A percentile compares a stretch with the other conserved stretches of the same genome.
phyloP scores from a whole-genome alignment of 2,113 vertebrate genomes.

The Indri indri region DNA sequence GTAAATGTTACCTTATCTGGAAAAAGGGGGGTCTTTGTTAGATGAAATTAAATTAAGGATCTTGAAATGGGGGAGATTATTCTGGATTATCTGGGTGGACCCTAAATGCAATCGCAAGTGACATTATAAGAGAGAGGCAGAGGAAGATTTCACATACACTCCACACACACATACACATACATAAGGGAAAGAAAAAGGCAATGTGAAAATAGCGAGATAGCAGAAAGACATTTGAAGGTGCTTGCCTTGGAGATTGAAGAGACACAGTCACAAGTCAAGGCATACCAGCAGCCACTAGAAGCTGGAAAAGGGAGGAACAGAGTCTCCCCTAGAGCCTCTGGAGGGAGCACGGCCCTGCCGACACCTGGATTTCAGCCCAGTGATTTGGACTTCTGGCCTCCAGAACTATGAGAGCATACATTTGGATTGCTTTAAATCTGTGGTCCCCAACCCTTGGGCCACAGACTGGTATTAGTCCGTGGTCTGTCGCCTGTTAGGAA shows the following conservation, averaged over 20 bases:
- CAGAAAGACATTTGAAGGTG: neutral
- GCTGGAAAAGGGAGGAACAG: neutral
- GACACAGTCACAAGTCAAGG: neutral
- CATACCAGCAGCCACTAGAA: neutral
- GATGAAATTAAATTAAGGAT: neutral
- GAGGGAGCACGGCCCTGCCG: neutral
- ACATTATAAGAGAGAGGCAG: neutral
- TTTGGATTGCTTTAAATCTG: neutral
- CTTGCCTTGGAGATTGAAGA: neutral
- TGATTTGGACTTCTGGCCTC: neutral
- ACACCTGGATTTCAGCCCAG: neutral
- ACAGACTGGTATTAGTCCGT: too few relatives aligned
- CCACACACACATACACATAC: neutral
- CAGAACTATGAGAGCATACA: neutral
- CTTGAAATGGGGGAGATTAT: neutral
- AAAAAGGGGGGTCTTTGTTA: neutral
- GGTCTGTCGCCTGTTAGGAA: too few relatives aligned
- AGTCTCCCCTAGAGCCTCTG: neutral
- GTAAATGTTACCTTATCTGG: neutral
- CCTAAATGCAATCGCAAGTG: neutral
- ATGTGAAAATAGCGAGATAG: neutral
- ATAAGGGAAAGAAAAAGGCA: neutral
- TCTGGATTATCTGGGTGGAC: neutral
- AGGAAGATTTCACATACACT: neutral
- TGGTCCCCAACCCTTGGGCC: neutral